A percentile compares a stretch with the other conserved stretches of the same genome.
Evolutionary conservation across 2,888 invertebrate genomes (phyloP).

Genomic region (Cerastis rubricosa): DNA sequence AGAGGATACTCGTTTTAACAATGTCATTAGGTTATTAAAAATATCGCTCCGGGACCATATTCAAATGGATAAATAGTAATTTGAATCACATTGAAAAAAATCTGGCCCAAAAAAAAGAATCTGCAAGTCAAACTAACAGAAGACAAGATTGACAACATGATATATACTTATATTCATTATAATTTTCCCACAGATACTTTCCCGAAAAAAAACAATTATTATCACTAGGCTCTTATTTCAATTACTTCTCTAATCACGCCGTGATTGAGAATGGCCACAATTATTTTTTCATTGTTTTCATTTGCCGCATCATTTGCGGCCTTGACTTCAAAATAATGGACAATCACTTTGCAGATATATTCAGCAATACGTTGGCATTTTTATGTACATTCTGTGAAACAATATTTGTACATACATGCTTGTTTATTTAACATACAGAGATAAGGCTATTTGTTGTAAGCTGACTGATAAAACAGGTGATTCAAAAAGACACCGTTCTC

Average conservation of each 20-base stretch:
- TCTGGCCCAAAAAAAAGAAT: too few relatives aligned
- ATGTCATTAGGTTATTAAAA: too few relatives aligned
- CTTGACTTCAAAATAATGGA: constrained; percentile 72
- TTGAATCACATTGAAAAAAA: neutral
- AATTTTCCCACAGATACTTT: neutral
- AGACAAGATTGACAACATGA: too few relatives aligned
- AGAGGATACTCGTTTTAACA: too few relatives aligned
- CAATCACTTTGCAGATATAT: constrained; percentile 71
- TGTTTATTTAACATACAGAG: constrained; percentile 63
- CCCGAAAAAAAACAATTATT: constrained; percentile 17
- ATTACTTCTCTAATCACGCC: constrained; percentile 46
- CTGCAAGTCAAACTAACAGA: neutral
- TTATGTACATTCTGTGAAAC: constrained; percentile 58
- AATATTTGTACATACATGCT: constrained; percentile 53
- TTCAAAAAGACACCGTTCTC: constrained; percentile 27
- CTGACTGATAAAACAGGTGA: constrained; percentile 49
- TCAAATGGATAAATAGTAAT: neutral
- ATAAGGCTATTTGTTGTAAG: constrained; percentile 47
- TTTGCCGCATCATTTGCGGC: constrained; percentile 82
- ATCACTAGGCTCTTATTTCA: constrained; percentile 27
- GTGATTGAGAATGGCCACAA: constrained; percentile 54
- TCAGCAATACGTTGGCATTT: constrained; percentile 56
- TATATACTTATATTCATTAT: too few relatives aligned
- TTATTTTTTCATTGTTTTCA: constrained; percentile 78
- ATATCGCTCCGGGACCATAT: too few relatives aligned